phyloP scores from a whole-genome alignment of 2,113 vertebrate genomes.

The Nicator chloris region DNA sequence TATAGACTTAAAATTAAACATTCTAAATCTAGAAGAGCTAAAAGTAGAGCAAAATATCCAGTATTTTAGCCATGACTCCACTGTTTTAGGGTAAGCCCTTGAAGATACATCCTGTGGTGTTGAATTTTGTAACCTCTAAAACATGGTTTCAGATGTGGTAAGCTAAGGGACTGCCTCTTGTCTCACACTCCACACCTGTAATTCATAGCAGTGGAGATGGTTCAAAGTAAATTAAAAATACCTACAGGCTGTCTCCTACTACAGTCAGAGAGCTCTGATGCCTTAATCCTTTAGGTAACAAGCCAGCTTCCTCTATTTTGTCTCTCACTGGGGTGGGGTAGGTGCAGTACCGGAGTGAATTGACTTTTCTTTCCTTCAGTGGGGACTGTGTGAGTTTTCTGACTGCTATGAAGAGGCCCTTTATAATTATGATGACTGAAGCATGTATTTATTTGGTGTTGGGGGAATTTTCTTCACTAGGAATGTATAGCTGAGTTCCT shows the following conservation, averaged over 20 bases:
- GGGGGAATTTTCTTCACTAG: not conserved
- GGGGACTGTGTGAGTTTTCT: not conserved
- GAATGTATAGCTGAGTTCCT: not conserved
- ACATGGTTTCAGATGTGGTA: not conserved
- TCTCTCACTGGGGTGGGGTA: not conserved
- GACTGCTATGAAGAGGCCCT: slow-evolving; percentile 24
- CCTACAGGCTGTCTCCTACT: not conserved
- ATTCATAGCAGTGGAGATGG: not conserved
- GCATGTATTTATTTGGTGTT: slow-evolving; percentile 3
- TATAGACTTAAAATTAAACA: not conserved
- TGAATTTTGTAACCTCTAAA: not conserved
- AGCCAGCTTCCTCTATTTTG: not conserved
- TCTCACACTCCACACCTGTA: not conserved
- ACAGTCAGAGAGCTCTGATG: not conserved
- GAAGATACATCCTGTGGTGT: not conserved
- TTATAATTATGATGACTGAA: not conserved
- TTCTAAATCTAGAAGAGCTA: not conserved
- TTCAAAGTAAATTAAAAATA: not conserved
- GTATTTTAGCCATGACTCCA: not conserved
- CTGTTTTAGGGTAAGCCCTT: not conserved
- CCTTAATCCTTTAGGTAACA: not conserved
- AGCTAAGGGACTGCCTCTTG: not conserved
- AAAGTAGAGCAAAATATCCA: not conserved
- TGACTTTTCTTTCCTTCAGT: not conserved
- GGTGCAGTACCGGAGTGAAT: not conserved